Evolutionary conservation across 2,797 vertebrate genomes (phyloP), one percentile per base, ranked within the genome.

Genomic region (Sebastes goodei): DNA sequence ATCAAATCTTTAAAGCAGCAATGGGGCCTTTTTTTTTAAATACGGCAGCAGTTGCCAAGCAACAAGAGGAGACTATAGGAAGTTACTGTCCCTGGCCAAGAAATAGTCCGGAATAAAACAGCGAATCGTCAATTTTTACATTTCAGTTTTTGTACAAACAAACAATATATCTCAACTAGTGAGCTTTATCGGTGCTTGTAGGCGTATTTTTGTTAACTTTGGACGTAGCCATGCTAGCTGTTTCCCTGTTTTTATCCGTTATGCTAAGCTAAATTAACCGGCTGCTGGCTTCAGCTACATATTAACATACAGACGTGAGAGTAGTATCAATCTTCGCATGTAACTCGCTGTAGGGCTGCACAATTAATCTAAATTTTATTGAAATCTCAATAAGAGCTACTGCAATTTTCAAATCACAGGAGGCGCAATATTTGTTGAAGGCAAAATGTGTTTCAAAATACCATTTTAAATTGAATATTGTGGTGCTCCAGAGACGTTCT

Each of bases 361-460:
- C 8, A 52, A 52, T 52, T 9, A 52, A 52, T 52, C 3, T 0
- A 52, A 2, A n/a, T 52, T 20, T 52, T n/a, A 52, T 52, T 52
- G 17, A 20, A 52, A 52, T 52, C 46, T 0, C 17, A n/a, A 9
- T 52, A n/a, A 52, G 46, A 0, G 0, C 46, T 52, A 1, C 46
- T 1, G 46, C 17, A n/a, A 52, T 52, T n/a, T 52, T 52, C 46
- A 52, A 52, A 52, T 52, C 17, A 52, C 46, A 20, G 46, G 46
- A 52, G 46, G 46, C 2, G 46, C 17, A n/a, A 52, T 52, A 52
- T n/a, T 52, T 52, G 46, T n/a, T 52, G 46, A 52, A n/a, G 46
- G 46, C 0, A 0, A n/a, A 52, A 52, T 52, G 17, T 52, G 46
- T 52, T 0, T 52, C 46, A n/a, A 52, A 52, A 52, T 52, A 52